Evolutionary conservation across 2,888 invertebrate species (phyloP).

Genomic region (Sacculina carcini): DNA sequence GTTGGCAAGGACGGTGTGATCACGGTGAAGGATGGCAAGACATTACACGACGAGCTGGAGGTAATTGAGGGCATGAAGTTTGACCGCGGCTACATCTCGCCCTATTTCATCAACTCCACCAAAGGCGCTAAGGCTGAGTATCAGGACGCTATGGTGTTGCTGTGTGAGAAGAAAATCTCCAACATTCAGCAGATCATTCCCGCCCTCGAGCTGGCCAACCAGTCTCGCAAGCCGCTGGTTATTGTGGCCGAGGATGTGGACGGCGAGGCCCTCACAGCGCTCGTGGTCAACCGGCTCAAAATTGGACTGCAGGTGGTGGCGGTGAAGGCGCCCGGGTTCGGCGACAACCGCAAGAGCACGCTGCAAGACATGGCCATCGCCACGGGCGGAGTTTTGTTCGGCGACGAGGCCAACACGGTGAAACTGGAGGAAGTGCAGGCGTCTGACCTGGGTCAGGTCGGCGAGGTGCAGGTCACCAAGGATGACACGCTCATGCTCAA

Average conservation of each 20-base stretch:
- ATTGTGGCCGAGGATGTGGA: constrained; percentile 91
- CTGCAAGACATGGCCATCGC: constrained; percentile 79
- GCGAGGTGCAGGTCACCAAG: constrained; percentile 77
- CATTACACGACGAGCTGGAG: constrained; percentile 79
- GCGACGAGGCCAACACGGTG: constrained; percentile 68
- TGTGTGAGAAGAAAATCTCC: constrained; percentile 94
- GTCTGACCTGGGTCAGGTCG: constrained; percentile 56
- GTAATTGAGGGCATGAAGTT: constrained; percentile 93
- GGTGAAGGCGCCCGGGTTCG: constrained; percentile 88
- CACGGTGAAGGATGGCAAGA: constrained; percentile 98
- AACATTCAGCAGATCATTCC: constrained; percentile 91
- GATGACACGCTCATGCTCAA: constrained; percentile 69
- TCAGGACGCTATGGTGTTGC: constrained; percentile 76
- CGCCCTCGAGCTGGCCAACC: constrained; percentile 77
- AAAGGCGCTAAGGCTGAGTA: constrained; percentile 95
- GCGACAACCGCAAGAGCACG: constrained; percentile 78
- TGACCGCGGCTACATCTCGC: constrained; percentile 96
- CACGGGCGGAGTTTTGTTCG: constrained; percentile 75
- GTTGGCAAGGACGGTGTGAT: constrained; percentile 87
- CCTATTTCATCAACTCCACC: constrained; percentile 93
- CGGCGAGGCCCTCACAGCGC: constrained; percentile 73
- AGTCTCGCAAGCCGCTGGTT: constrained; percentile 54
- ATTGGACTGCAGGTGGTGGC: constrained; percentile 84
- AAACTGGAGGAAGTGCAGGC: constrained; percentile 66
- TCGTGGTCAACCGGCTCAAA: constrained; percentile 70